A percentile compares a stretch with the other conserved stretches of the same genome.
These are phyloP conservation scores for Gila orcuttii DNA, from an alignment of 2,113 vertebrate species.

Conservation along the genomic window DNA sequence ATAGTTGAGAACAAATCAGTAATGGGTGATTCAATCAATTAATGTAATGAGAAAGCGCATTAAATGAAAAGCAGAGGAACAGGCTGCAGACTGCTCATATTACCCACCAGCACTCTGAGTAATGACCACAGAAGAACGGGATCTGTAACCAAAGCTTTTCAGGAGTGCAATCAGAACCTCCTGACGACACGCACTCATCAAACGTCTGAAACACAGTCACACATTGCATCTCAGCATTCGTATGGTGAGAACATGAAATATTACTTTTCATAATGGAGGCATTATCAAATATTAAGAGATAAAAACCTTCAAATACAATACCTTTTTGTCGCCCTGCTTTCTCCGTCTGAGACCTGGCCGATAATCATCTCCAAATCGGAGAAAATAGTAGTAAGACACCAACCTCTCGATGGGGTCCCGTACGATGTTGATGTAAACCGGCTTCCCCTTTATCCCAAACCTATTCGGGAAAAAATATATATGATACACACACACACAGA, in stretches of 20 bases:
- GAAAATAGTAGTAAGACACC: conserved; percentile 98
- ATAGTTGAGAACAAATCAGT: background rate
- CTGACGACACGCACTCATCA: conserved; percentile 95
- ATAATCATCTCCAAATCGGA: conserved; percentile 98
- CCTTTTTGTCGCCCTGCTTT: conserved; percentile 99
- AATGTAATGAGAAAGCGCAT: conserved; percentile 63
- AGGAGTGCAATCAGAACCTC: conserved; percentile 95
- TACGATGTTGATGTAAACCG: conserved; percentile 97
- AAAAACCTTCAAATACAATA: conserved; percentile 57
- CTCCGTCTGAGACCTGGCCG: conserved; percentile 92
- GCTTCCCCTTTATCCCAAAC: conserved; percentile 96
- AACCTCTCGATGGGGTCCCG: conserved; percentile 96
- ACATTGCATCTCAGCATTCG: background rate
- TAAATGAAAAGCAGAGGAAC: conserved; percentile 59
- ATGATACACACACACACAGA: too few relatives aligned
- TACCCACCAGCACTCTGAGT: conserved; percentile 96
- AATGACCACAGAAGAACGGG: conserved; percentile 98
- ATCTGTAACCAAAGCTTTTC: conserved; percentile 99
- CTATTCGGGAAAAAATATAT: conserved; percentile 58
- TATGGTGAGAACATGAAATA: background rate
- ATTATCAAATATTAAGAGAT: background rate
- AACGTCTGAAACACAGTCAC: conserved; percentile 83
- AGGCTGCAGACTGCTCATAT: background rate
- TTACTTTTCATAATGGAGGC: background rate
- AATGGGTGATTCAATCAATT: background rate